Conservation (phyloP, 1,140 invertebrate genomes). For the Elymnias hypermnestra region DNA sequence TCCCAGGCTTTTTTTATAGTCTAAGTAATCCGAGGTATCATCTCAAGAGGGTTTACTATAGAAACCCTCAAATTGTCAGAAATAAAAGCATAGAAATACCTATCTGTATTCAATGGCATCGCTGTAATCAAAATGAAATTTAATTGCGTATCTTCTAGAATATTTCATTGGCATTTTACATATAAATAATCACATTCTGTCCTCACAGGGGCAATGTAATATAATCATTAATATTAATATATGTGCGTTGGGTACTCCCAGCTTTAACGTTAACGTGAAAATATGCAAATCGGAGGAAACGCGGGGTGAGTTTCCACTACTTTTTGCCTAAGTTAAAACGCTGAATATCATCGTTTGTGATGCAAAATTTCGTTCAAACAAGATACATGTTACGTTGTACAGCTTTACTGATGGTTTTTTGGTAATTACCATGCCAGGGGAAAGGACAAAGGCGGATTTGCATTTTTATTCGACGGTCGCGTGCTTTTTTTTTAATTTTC, state of each 20-base stretch:
- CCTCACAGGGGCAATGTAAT: constrained; percentile 39
- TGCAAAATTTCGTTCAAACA: constrained; percentile 47
- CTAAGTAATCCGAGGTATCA: too few relatives aligned
- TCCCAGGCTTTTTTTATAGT: too few relatives aligned
- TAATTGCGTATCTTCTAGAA: constrained; percentile 4
- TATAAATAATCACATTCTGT: constrained; percentile 29
- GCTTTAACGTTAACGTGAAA: constrained; percentile 42
- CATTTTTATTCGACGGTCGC: constrained; percentile 45
- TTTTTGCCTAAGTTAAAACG: constrained; percentile 46
- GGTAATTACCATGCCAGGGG: constrained; percentile 35
- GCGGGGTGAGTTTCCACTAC: constrained; percentile 35
- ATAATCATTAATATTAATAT: constrained; percentile 59
- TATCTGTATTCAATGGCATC: not conserved
- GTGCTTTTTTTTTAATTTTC: constrained; percentile 12
- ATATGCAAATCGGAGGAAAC: constrained; percentile 53
- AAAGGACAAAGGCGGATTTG: constrained; percentile 47
- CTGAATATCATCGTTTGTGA: constrained; percentile 42
- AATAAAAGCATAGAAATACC: too few relatives aligned
- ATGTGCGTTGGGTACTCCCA: constrained; percentile 31
- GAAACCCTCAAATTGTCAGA: too few relatives aligned
- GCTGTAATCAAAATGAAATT: not conserved
- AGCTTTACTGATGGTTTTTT: constrained; percentile 33
- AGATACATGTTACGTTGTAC: constrained; percentile 23
- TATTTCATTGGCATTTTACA: constrained; percentile 33
- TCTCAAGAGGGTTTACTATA: too few relatives aligned